Base-by-base conservation (phyloP, 1,140 invertebrate species). In the Megalonaias nervosa region DNA sequence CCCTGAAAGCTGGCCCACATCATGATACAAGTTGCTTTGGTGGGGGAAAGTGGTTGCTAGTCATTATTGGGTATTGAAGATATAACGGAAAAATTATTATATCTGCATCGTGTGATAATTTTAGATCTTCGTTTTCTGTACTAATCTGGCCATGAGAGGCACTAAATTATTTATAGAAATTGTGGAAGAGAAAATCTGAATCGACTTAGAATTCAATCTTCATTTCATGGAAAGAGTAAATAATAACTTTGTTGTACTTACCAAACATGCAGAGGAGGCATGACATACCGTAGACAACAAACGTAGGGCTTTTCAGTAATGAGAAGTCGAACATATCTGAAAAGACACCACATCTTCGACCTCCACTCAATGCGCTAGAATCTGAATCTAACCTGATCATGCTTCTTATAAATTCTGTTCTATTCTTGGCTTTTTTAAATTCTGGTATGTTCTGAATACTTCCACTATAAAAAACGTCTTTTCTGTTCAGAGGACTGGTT, bases 231-330 rank as follows among this genome's bases (percentile, higher is more conserved):
- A 48, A 48, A 48, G 11, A 23, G 60, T 23, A 62, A 62, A n/a
- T 19, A 14, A 12, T n/a, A 62, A 62, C 60, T n/a, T n/a, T 62
- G 23, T 62, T 23, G n/a, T 48, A 79, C 80, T 81, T 72, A 89
- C 97, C 98, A 92, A 97, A 94, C 94, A 99, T 96, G 0, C 97
- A 98, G 31, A 99, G 93, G 80, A 96, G 95, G n/a, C 97, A 97
- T 73, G 96, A 96, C 21, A 96, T 82, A 12, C 96, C 94, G n/a
- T 99, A 92, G 57, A 98, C 92, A 31, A 98, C 89, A 88, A 99
- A 99, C 0, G 96, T 95, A 1, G 95, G 95, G 75, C 96, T 97
- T 83, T 93, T 93, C 2, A 99, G 92, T 0, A 99, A 91, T 60
- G 93, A 94, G 21, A 87, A 74, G 78, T 88, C 87, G 62, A 88